Conservation (phyloP, 2,888 invertebrate genomes). For the Hedychridium roseum region DNA sequence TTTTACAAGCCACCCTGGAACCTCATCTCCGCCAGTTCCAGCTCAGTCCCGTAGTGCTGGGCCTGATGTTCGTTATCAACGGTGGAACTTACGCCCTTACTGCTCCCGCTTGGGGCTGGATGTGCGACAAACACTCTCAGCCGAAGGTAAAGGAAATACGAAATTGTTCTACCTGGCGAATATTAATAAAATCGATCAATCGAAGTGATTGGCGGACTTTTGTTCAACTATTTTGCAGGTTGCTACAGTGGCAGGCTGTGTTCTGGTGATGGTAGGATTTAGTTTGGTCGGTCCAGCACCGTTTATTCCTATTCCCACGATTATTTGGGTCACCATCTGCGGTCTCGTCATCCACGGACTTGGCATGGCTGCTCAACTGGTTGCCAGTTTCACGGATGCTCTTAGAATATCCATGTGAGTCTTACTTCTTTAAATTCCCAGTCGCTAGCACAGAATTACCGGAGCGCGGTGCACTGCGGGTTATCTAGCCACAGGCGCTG, state of each 20-base stretch:
- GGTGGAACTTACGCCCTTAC: constrained; percentile 82
- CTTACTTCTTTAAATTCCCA: no score
- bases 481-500: no score
- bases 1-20: constrained; percentile 87
- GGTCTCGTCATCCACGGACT: constrained; percentile 82
- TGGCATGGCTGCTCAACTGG: constrained; percentile 84
- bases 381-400: constrained; percentile 87
- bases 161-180: not conserved
- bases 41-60: constrained; percentile 75
- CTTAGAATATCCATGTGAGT: constrained; percentile 82
- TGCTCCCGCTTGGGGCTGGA: constrained; percentile 82
- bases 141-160: constrained; percentile 67
- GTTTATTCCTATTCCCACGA: constrained; percentile 72
- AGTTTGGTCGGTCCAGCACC: constrained; percentile 83
- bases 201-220: not conserved
- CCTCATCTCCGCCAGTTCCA: constrained; percentile 82
- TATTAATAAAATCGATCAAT: not conserved
- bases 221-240: constrained; percentile 50
- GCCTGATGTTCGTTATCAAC: constrained; percentile 85
- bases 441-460: no score
- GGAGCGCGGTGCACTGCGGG: no score
- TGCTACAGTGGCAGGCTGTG: constrained; percentile 73
- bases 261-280: constrained; percentile 75
- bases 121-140: constrained; percentile 75
- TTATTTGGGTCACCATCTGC: constrained; percentile 73